Base-by-base conservation (phyloP, 1,140 invertebrate species). In the Caenorhabditis tropicalis region DNA sequence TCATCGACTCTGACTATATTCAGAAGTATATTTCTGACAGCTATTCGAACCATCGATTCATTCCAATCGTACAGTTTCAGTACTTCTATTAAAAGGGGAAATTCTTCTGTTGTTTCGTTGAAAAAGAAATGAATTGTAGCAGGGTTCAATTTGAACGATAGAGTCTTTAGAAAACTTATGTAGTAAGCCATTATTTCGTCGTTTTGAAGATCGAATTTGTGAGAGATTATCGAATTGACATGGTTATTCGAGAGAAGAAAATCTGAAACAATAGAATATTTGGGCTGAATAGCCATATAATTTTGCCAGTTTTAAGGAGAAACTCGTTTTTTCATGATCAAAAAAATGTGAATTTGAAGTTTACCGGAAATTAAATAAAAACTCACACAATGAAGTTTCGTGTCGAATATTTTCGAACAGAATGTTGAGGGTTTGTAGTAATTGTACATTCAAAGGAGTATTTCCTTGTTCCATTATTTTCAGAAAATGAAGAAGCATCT, bases 171-270 rank as follows among this genome's bases (percentile, higher is more conserved):
- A 92, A 99, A 99, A 60, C 97, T 98, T 91, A 99, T 99, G 92
- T 99, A 99, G 92, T 99, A 99, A 6, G 97, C 98, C 96, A 99
- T 98, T 2, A 99, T 96, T 94, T 99, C 98, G 93, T 99, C 98
- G 93, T 99, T 97, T 19, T 96, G 96, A 91, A 99, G 98, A 92
- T 99, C 98, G 94, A 99, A 99, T 92, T 98, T 98, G 92, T 99
- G 97, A 49, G 97, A 95, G 91, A 99, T 99, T 90, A 99, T 99
- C 46, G 95, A 96, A 92, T 99, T 99, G 24, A 99, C 96, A 93
- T 99, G 97, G 92, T 99, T 99, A 92, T 99, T 99, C 89, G 97
- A 99, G 21, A 99, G 93, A 82, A 99, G 93, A 93, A 99, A 99
- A 95, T 99, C 97, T 99, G 93, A 86, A 95, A 84, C 33, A 51